phyloP scores from a whole-genome alignment of 2,888 invertebrate species.

The Harmothoe impar region DNA sequence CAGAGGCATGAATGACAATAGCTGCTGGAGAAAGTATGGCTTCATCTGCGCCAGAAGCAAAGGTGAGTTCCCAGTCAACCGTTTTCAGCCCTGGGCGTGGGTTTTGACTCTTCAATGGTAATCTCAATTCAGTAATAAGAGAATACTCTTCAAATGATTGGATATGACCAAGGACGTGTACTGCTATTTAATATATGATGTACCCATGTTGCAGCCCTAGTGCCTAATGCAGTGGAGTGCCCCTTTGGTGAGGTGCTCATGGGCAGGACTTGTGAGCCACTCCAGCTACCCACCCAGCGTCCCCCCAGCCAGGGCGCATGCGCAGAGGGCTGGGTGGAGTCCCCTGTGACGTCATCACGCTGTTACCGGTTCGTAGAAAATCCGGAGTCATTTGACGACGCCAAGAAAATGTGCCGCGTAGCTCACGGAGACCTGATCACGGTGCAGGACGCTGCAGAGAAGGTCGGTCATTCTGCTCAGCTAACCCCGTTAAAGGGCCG shows the following conservation, averaged over 20 bases:
- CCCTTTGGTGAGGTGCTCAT: slow-evolving; percentile 29
- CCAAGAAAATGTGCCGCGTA: slow-evolving; percentile 34
- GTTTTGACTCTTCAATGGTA: too few species aligned
- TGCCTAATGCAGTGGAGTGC: not conserved
- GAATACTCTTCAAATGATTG: too few species aligned
- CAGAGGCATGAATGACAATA: slow-evolving; percentile 10
- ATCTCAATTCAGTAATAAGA: too few species aligned
- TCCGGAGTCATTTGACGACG: not conserved
- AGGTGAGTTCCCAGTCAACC: not conserved
- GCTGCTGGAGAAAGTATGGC: slow-evolving; percentile 25
- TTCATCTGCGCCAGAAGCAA: slow-evolving; percentile 41
- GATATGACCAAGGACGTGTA: too few species aligned
- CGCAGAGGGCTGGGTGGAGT: slow-evolving; percentile 31
- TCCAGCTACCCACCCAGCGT: not conserved
- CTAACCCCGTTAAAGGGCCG: too few species aligned
- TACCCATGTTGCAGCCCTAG: not conserved
- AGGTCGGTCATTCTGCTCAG: too few species aligned
- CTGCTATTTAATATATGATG: too few species aligned
- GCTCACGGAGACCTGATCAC: not conserved
- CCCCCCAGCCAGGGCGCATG: slow-evolving; percentile 14
- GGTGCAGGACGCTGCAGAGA: not conserved
- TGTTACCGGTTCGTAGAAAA: slow-evolving; percentile 30
- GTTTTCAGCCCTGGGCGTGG: too few species aligned
- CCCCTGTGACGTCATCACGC: not conserved
- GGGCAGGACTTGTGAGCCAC: slow-evolving; percentile 2